Base-by-base conservation (phyloP, 1,140 invertebrate species). In the Atta texana region DNA sequence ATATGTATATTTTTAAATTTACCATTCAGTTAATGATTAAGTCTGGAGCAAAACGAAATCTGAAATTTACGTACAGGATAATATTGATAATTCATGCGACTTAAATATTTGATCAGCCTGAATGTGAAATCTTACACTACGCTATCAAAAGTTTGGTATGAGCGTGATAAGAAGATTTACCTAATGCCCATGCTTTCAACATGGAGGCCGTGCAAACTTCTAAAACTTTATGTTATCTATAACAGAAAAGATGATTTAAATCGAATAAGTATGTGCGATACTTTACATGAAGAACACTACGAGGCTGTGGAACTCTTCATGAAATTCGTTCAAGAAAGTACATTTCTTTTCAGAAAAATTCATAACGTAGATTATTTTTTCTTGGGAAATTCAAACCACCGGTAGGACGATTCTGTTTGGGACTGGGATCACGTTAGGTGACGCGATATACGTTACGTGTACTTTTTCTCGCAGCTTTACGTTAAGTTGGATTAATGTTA, bases 171-270 rank as follows among this genome's bases (percentile, higher is more conserved):
- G 80, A 82, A 49, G 80, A 84, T 84, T 84, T 75, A 57, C 80
- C 31, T 74, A 81, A 59, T 64, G 51, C 34, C 34, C 39, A 31
- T 49, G 66, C 39, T 75, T 51, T 84, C 80, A 74, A 59, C 80
- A 63, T 14, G 39, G 8, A 49, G 55, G 18, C 80, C 69, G 68
- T 75, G 59, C 72, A 84, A 84, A 84, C 80, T 84, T 75, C 18
- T 12, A 74, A 75, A 84, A 84, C 80, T 84, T 84, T 21, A 16
- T 75, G 57, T 84, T 84, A 84, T 74, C 80, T 75, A 84, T 84
- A 84, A 84, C 55, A 44, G 55, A 75, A 84, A 57, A 75, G 80
- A 84, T 84, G 80, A 84, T 74, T 84, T 57, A 84, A 74, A 84
- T 57, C 69, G 69, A 74, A 84, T 84, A 84, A 61, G 80, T 82